Evolutionary conservation across 2,113 vertebrate genomes (phyloP).

Genomic region (Hypocryptadius cinnamomeus): DNA sequence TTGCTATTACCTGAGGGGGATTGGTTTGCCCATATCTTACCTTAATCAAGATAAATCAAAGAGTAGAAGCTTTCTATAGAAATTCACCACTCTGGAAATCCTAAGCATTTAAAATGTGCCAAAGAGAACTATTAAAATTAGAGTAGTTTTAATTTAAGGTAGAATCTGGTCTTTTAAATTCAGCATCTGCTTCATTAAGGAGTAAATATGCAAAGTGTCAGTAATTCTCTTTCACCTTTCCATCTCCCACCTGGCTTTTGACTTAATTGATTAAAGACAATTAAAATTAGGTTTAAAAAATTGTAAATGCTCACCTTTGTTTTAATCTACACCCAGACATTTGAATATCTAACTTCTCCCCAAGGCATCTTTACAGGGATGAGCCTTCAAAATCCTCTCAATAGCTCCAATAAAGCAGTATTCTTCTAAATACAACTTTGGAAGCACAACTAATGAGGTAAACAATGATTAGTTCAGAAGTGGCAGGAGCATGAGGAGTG

Average conservation of each 20-base stretch:
- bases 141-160: background rate
- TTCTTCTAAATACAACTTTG: background rate
- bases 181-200: background rate
- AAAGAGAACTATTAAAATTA: background rate
- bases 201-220: background rate
- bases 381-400: background rate
- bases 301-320: background rate
- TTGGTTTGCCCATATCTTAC: background rate
- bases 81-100: background rate
- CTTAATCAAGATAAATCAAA: background rate
- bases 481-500: background rate
- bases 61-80: background rate
- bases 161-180: background rate
- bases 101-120: background rate
- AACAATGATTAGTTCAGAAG: background rate
- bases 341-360: constrained; percentile 13
- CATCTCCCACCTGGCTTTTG: background rate
- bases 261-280: background rate
- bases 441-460: background rate
- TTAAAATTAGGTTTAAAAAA: background rate
- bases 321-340: background rate
- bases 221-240: background rate
- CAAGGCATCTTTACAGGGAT: background rate
- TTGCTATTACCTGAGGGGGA: background rate
- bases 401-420: background rate